Evolutionary conservation across 1,140 invertebrate species (phyloP).

Genomic region (Euura lappo): DNA sequence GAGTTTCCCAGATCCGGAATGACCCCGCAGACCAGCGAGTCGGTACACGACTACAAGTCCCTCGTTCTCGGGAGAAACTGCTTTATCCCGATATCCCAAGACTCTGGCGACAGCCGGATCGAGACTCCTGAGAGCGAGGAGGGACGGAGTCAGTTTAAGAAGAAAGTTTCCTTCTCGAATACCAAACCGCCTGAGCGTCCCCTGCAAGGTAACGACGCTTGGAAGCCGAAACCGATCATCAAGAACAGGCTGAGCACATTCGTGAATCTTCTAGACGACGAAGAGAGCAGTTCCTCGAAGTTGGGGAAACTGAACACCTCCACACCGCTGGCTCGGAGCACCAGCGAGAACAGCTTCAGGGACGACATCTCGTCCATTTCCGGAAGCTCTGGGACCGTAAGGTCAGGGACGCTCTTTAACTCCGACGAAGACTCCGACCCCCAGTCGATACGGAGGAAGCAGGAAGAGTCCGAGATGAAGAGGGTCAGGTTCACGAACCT

Average conservation of each 20-base stretch:
- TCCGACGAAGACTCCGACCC: not conserved
- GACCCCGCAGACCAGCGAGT: not conserved
- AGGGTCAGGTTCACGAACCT: slow-evolving; percentile 24
- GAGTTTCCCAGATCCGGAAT: slow-evolving; percentile 37
- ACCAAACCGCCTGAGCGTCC: not conserved
- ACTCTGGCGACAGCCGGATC: not conserved
- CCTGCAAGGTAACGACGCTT: not conserved
- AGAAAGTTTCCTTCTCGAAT: slow-evolving; percentile 37
- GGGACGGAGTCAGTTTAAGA: slow-evolving; percentile 20
- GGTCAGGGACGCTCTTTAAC: not conserved
- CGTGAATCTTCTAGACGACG: not conserved
- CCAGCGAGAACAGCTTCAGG: not conserved
- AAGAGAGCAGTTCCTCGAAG: not conserved
- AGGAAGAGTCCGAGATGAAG: not conserved
- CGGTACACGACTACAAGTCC: slow-evolving; percentile 33
- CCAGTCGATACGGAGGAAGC: not conserved
- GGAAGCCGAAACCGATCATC: slow-evolving; percentile 33
- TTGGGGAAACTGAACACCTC: not conserved
- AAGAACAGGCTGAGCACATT: slow-evolving; percentile 25
- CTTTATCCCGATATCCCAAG: slow-evolving; percentile 2
- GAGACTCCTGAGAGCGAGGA: not conserved
- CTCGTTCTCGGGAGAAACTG: slow-evolving; percentile 28
- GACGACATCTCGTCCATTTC: not conserved
- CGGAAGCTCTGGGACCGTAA: not conserved
- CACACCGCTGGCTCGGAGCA: not conserved